phyloP scores from a whole-genome alignment of 2,888 invertebrate genomes.

The Eumerus sabulonum region DNA sequence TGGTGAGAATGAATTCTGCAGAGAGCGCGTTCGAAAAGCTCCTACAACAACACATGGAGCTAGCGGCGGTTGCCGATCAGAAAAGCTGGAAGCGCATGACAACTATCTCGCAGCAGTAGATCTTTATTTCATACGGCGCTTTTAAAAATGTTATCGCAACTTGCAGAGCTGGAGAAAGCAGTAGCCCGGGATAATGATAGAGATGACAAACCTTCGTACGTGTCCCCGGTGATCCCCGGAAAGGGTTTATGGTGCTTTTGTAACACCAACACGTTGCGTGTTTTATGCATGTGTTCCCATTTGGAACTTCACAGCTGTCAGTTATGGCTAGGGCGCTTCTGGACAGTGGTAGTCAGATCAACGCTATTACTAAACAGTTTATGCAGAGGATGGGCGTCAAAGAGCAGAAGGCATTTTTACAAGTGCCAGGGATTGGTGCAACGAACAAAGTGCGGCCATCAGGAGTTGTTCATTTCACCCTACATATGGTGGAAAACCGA shows the following conservation, averaged over 20 bases:
- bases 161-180: background rate
- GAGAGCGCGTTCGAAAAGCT: slow-evolving; percentile 11
- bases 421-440: background rate
- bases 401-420: too few species aligned
- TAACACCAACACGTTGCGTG: too few species aligned
- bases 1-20: background rate
- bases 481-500: background rate
- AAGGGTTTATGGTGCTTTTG: background rate
- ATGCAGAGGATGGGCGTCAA: background rate
- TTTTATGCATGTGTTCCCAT: background rate
- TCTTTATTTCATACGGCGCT: background rate
- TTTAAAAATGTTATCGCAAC: background rate
- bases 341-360: too few species aligned
- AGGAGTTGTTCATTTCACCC: background rate
- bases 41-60: background rate
- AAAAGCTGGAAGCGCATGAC: background rate
- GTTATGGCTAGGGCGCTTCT: background rate
- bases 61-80: background rate
- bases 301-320: background rate
- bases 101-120: background rate
- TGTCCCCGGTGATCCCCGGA: background rate
- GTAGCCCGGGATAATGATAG: background rate
- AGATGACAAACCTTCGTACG: slow-evolving; percentile 5
- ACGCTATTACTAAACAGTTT: background rate
- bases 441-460: background rate